A percentile compares a stretch with the other conserved stretches of the same genome.
These are phyloP conservation scores for Heliconius sara DNA, from an alignment of 2,888 invertebrate genomes.

Conservation along the genomic window DNA sequence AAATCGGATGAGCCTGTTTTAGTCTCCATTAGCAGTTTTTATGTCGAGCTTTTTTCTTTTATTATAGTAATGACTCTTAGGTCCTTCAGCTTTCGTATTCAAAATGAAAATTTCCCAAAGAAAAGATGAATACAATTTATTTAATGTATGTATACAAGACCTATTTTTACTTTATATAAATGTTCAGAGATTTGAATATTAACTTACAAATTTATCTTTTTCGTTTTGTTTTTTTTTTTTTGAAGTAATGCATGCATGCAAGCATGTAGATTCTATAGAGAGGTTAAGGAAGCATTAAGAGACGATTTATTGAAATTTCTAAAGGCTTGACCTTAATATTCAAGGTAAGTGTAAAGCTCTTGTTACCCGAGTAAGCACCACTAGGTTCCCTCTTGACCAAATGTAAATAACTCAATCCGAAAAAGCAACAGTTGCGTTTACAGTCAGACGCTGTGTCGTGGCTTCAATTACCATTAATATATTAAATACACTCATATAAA, in stretches of 20 bases:
- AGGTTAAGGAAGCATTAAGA: too few relatives aligned
- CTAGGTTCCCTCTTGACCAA: too few relatives aligned
- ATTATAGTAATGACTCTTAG: conserved; percentile 11
- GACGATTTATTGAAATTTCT: too few relatives aligned
- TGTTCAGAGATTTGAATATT: neutral
- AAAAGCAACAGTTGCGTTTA: too few relatives aligned
- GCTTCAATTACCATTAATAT: too few relatives aligned
- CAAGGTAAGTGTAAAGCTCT: too few relatives aligned
- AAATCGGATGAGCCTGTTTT: conserved; percentile 16
- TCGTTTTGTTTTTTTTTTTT: neutral
- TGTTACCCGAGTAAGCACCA: too few relatives aligned
- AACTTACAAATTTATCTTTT: neutral
- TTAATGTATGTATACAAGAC: neutral
- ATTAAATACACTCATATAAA: neutral
- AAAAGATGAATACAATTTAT: neutral
- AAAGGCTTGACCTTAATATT: too few relatives aligned
- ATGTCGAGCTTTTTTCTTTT: neutral
- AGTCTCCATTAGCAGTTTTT: conserved; percentile 22
- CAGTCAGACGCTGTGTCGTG: too few relatives aligned
- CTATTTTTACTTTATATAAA: neutral
- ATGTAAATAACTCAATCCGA: too few relatives aligned
- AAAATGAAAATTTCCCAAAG: neutral
- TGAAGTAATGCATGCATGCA: too few relatives aligned
- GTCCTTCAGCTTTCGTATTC: conserved; percentile 14
- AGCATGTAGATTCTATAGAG: too few relatives aligned